phyloP scores from a whole-genome alignment of 2,113 vertebrate genomes.

The Ammospiza caudacuta region DNA sequence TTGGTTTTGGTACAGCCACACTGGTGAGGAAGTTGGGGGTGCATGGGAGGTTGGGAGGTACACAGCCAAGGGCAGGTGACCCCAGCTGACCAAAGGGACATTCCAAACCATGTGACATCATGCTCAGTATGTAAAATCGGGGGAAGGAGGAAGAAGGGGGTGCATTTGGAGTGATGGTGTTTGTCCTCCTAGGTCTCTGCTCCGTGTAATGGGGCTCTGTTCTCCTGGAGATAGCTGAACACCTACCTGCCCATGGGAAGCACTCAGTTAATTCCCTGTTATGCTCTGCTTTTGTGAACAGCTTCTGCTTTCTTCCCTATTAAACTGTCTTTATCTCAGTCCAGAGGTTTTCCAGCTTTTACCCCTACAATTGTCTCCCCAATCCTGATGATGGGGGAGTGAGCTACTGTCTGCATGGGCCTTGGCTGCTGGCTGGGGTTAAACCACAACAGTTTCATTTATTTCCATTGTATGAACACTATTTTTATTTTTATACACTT shows the following conservation, averaged over 20 bases:
- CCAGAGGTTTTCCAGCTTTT: not conserved
- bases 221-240: not conserved
- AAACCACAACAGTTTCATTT: not conserved
- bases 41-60: not conserved
- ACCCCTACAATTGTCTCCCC: not conserved
- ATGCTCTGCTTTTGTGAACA: not conserved
- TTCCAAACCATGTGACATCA: not conserved
- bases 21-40: not conserved
- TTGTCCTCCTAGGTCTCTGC: not conserved
- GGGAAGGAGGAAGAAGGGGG: too few species aligned
- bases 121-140: not conserved
- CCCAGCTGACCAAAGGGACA: not conserved
- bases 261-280: not conserved
- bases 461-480: not conserved
- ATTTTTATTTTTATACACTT: not conserved
- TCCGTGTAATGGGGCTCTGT: too few species aligned
- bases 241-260: not conserved
- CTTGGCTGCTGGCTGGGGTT: not conserved
- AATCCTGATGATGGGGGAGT: not conserved
- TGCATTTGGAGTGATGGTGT: not conserved
- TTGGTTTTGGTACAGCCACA: not conserved
- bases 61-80: not conserved
- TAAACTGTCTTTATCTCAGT: not conserved
- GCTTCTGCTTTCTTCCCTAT: not conserved
- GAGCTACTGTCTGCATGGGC: rapidly evolving